Percentiles rank a stretch among this genome's conserved stretches.
These are phyloP conservation scores for Cebidichthys violaceus DNA, from an alignment of 2,113 vertebrate genomes.

Conservation along the genomic window DNA sequence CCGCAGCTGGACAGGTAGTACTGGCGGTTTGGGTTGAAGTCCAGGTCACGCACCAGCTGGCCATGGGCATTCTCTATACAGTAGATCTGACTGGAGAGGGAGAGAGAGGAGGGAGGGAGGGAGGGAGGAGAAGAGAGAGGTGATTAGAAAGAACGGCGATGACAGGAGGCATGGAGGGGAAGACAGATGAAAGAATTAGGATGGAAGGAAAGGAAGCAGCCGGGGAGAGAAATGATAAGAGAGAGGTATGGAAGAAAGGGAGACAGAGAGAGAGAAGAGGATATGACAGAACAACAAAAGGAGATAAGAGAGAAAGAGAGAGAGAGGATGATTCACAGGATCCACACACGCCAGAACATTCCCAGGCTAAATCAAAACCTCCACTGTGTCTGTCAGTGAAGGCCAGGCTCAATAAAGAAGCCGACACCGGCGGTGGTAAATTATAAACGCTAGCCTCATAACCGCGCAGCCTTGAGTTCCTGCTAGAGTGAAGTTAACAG, in stretches of 20 bases:
- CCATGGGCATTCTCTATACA: conserved; percentile 98
- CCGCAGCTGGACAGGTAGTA: conserved; percentile 98
- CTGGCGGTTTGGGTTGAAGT: conserved; percentile 99
- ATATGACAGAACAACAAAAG: conserved; percentile 47
- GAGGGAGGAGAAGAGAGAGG: conserved; percentile 4
- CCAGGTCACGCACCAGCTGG: conserved; percentile 97
- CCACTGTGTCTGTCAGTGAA: conserved; percentile 71
- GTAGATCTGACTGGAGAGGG: conserved; percentile 92
- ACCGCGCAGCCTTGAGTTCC: conserved; percentile 63
- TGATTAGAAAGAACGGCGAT: conserved; percentile 23
- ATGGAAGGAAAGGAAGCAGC: conserved; percentile 33
- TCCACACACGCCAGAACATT: conserved; percentile 59
- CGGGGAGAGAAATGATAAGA: conserved; percentile 12
- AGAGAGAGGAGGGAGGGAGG: conserved; percentile 10
- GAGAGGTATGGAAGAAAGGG: background rate
- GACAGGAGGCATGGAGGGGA: conserved; percentile 1
- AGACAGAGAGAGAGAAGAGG: background rate
- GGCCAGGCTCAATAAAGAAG: conserved; percentile 75
- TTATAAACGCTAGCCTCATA: conserved; percentile 67
- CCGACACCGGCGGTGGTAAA: conserved; percentile 58
- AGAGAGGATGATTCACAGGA: conserved; percentile 55
- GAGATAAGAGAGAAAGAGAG: conserved; percentile 29
- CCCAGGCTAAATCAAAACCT: conserved; percentile 74
- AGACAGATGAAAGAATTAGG: conserved; percentile 30
- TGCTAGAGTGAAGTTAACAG: conserved; percentile 52